Evolutionary conservation across 2,888 invertebrate species (phyloP).

Genomic region (Ochlodes sylvanus): DNA sequence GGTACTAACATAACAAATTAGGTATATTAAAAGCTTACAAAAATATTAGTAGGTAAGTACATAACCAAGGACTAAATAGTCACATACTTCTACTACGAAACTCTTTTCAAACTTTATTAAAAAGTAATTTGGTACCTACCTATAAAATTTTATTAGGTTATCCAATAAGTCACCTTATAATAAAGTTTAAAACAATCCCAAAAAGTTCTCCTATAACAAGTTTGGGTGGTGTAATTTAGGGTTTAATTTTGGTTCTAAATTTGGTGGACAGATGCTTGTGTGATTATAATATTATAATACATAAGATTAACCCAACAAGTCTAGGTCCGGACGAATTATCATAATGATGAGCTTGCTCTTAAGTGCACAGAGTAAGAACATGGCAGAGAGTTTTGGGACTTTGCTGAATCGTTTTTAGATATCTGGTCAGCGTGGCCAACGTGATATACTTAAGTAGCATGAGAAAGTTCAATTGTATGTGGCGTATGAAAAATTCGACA

Average conservation of each 20-base stretch:
- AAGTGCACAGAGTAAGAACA: slow-evolving; percentile 43
- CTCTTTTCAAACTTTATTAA: too few relatives aligned
- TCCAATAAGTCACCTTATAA: slow-evolving; percentile 19
- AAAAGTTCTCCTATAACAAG: slow-evolving; percentile 34
- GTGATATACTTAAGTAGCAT: too few relatives aligned
- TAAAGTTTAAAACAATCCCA: background rate
- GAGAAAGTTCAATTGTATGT: too few relatives aligned
- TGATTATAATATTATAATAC: slow-evolving; percentile 23
- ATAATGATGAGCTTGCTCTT: slow-evolving; percentile 66
- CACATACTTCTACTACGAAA: too few relatives aligned
- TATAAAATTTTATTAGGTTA: background rate
- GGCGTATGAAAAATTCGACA: too few relatives aligned
- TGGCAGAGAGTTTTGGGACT: slow-evolving; percentile 5
- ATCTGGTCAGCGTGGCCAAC: too few relatives aligned
- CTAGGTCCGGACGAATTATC: slow-evolving; percentile 58
- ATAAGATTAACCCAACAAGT: slow-evolving; percentile 19
- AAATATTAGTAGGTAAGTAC: too few relatives aligned
- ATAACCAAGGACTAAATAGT: too few relatives aligned
- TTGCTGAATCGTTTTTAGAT: too few relatives aligned
- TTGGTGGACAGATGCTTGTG: slow-evolving; percentile 27
- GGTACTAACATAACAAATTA: too few relatives aligned
- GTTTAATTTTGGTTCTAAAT: slow-evolving; percentile 20
- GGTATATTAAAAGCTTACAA: too few relatives aligned
- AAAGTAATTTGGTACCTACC: background rate
- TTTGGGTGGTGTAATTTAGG: slow-evolving; percentile 18